Percentiles rank a stretch among this genome's conserved stretches.
These are phyloP conservation scores for Cinclus mexicanus DNA, from an alignment of 2,113 vertebrate genomes.

Conservation along the genomic window DNA sequence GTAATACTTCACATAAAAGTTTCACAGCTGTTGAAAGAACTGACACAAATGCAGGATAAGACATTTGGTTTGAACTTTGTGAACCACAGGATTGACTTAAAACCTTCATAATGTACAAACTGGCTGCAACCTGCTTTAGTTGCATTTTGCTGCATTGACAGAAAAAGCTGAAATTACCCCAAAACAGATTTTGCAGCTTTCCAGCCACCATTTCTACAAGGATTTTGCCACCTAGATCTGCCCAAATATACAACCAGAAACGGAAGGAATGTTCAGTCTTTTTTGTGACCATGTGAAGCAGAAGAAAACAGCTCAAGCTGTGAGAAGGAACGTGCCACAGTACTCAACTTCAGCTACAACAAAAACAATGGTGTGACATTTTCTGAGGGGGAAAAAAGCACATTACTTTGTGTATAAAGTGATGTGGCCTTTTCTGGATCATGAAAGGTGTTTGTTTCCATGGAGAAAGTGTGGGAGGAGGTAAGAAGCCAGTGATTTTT, in stretches of 20 bases:
- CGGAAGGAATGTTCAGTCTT: not conserved
- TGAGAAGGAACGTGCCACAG: not conserved
- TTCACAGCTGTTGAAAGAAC: not conserved
- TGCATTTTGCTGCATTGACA: not conserved
- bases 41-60: not conserved
- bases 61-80: not conserved
- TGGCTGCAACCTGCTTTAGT: not conserved
- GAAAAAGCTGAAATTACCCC: not conserved
- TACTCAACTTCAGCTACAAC: not conserved
- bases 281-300: not conserved
- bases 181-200: not conserved
- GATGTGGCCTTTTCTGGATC: constrained; percentile 33
- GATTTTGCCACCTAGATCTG: not conserved
- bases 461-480: constrained; percentile 54
- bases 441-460: constrained; percentile 62
- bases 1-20: not conserved
- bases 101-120: not conserved
- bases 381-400: not conserved
- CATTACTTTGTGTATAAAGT: not conserved
- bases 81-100: not conserved
- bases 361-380: not conserved
- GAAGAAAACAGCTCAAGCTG: not conserved
- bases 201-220: not conserved
- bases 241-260: not conserved
- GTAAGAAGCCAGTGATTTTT: constrained; percentile 21